Evolutionary conservation across 2,888 invertebrate species (phyloP), one percentile per base, ranked within the genome.

Genomic region (Philereme transversata): DNA sequence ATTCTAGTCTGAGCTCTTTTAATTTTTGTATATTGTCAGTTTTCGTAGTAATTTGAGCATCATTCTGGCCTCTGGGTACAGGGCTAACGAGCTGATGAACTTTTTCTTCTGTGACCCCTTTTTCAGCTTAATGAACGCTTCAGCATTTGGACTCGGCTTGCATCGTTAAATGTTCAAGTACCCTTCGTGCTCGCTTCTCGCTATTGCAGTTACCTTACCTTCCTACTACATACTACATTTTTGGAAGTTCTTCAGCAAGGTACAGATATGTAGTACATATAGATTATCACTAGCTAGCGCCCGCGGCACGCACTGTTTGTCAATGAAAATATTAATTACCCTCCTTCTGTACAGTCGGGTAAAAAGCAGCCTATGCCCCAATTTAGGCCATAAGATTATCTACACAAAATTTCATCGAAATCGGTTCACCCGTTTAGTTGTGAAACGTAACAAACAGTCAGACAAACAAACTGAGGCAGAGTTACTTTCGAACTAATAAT

Each of bases 121-220:
- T 73, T 70, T 64, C 67, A 67, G 68, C 65, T 57, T 75, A 76
- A 77, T 71, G 72, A 75, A 63, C 62, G 64, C 74, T 74, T 69
- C 66, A 72, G 61, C 64, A 64, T 64, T 71, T 69, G 70, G 73
- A 68, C 60, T 57, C 65, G 56, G 57, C 58, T 62, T 70, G 68
- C 67, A 63, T 79, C 77, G 77, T 80, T 80, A 80, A 78, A 74
- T 77, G 77, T 80, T 75, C 49, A 65, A 76, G 78, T 33, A 63
- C 64, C 5, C 74, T 74, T 60, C 8, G 49, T 11, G 51, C 51
- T 59, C 54, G 52, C 58, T 57, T 57, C 46, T 49, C 53, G 55
- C 55, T 51, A 53, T 48, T 55, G 58, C 58, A 51, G 44, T 46
- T 51, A 50, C 50, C 49, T n/a, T n/a, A n/a, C n/a, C n/a, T n/a